phyloP scores from a whole-genome alignment of 30 jellyfish, hydroid and myxozoan species.

The Aurelia coerulea region DNA sequence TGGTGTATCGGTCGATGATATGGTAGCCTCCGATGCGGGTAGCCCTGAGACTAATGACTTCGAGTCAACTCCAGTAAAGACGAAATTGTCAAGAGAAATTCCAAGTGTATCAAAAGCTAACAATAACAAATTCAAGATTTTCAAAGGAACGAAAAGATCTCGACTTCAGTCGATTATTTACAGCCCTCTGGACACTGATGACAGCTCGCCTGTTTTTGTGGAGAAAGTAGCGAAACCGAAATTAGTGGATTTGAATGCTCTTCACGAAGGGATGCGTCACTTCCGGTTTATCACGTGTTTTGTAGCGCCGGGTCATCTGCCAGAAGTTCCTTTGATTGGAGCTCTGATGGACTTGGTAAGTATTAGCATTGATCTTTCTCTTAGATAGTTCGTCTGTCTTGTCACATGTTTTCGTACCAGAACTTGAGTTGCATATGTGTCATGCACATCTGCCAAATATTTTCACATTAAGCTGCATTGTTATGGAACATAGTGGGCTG shows the following conservation, averaged over 20 bases:
- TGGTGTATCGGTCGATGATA: slow-evolving; percentile 1
- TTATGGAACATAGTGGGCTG: too few species aligned
- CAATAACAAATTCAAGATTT: slow-evolving; percentile 41
- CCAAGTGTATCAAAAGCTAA: neutral
- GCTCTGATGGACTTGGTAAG: slow-evolving; percentile 93
- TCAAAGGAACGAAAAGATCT: slow-evolving; percentile 46
- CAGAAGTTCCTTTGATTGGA: slow-evolving; percentile 81
- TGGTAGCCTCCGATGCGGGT: neutral
- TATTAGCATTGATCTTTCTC: neutral
- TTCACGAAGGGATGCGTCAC: slow-evolving; percentile 79
- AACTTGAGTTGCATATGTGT: too few species aligned
- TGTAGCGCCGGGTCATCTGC: slow-evolving; percentile 80
- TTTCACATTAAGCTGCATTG: too few species aligned
- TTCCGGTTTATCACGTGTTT: slow-evolving; percentile 68
- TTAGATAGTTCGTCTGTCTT: neutral
- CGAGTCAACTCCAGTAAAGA: slow-evolving; percentile 2
- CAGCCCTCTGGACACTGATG: slow-evolving; percentile 47
- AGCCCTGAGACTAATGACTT: slow-evolving; percentile 4
- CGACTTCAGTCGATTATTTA: slow-evolving; percentile 47
- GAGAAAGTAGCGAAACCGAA: slow-evolving; percentile 35
- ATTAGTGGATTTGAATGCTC: slow-evolving; percentile 52
- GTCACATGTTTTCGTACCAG: too few species aligned
- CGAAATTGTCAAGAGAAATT: slow-evolving; percentile 19
- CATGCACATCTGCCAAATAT: too few species aligned
- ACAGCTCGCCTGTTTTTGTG: slow-evolving; percentile 19